Evolutionary conservation across 2,888 invertebrate genomes (phyloP).

Genomic region (Amiota minor): DNA sequence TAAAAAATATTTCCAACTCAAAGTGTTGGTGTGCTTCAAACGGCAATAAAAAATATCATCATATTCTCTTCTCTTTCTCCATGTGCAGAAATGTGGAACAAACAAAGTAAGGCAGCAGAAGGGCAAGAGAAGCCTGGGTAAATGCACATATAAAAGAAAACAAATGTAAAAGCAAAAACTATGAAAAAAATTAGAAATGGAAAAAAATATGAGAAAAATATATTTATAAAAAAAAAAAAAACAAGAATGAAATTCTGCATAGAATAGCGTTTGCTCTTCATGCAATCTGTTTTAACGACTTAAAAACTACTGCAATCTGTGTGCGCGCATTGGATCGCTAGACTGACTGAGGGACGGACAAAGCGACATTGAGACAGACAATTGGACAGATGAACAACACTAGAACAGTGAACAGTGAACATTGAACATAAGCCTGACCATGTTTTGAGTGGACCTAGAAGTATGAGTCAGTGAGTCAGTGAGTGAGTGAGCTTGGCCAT

Average conservation of each 20-base stretch:
- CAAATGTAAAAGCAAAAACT: neutral
- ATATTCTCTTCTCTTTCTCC: neutral
- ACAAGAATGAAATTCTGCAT: neutral
- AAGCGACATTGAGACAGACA: neutral
- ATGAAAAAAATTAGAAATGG: neutral
- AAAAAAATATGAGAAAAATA: neutral
- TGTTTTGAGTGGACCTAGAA: neutral
- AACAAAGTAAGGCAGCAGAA: neutral
- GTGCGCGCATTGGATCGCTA: neutral
- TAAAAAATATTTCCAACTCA: conserved; percentile 27
- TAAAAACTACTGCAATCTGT: neutral
- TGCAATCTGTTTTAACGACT: conserved; percentile 30
- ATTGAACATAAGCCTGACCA: neutral
- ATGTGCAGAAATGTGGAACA: no score
- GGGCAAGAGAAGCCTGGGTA: neutral
- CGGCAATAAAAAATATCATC: neutral
- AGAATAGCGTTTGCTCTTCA: neutral
- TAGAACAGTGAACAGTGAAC: conserved; percentile 2
- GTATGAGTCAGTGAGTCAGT: neutral
- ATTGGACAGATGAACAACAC: neutral
- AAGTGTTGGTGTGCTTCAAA: neutral
- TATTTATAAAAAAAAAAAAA: conserved; percentile 6
- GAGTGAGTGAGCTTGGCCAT: neutral
- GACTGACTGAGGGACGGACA: neutral
- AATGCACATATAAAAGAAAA: neutral